Percentiles rank a stretch among this genome's conserved stretches.
These are phyloP conservation scores for Drepanosiphum platanoidis DNA, from an alignment of 2,888 invertebrate species.

Conservation along the genomic window DNA sequence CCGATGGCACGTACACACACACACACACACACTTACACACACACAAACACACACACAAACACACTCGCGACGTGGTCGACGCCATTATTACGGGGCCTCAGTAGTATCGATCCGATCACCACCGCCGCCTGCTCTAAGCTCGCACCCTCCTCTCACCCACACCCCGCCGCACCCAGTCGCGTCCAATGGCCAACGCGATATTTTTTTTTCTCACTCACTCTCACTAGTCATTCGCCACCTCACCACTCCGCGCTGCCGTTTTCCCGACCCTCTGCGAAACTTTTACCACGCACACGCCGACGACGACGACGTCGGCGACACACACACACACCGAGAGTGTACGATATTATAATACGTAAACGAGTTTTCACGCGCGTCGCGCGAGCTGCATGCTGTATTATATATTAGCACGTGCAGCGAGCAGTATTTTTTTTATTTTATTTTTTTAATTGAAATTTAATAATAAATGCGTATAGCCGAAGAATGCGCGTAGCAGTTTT, in stretches of 20 bases:
- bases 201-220: constrained; percentile 34
- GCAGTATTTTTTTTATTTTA: background rate
- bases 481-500: background rate
- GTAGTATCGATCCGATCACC: constrained; percentile 57
- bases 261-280: constrained; percentile 41
- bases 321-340: background rate
- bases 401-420: background rate
- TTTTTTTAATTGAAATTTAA: background rate
- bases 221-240: background rate
- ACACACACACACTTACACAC: background rate
- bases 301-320: background rate
- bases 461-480: background rate
- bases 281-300: constrained; percentile 14
- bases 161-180: constrained; percentile 10
- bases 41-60: background rate
- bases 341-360: background rate
- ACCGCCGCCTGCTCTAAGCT: constrained; percentile 9
- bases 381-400: background rate
- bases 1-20: constrained; percentile 25
- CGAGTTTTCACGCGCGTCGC: background rate
- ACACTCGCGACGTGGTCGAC: constrained; percentile 30
- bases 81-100: constrained; percentile 48
- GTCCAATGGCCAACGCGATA: constrained; percentile 55
- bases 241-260: background rate
- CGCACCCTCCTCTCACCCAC: constrained; percentile 13